Percentiles rank a stretch among this genome's conserved stretches.
Conservation (phyloP, 1,140 invertebrate genomes). For the Colletes gigas region DNA sequence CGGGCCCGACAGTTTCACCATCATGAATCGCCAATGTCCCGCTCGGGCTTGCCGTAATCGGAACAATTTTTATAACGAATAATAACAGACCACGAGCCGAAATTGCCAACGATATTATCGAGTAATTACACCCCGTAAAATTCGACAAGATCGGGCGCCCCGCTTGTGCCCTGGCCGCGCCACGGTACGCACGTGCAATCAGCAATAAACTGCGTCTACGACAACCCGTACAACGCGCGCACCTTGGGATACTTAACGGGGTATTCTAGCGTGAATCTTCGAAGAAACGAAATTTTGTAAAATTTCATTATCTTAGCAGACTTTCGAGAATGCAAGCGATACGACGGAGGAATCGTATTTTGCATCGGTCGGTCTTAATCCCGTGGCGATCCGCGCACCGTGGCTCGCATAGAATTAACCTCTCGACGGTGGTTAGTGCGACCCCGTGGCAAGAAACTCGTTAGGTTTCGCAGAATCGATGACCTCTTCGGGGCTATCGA, state of each 20-base stretch:
- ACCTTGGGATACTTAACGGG: too few species aligned
- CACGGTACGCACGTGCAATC: not conserved
- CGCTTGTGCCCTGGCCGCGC: too few species aligned
- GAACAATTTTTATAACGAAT: slow-evolving; percentile 4
- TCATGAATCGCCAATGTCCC: too few species aligned
- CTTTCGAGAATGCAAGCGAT: too few species aligned
- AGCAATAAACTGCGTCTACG: too few species aligned
- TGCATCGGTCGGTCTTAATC: not conserved
- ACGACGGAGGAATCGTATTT: not conserved
- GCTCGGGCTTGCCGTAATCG: too few species aligned
- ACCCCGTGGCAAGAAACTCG: slow-evolving; percentile 6
- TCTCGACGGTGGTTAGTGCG: not conserved
- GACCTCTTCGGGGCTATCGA: slow-evolving; percentile 12
- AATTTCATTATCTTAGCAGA: too few species aligned
- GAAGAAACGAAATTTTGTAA: too few species aligned
- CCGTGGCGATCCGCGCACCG: not conserved
- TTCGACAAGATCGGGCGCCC: not conserved
- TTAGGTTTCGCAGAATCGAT: slow-evolving; percentile 22
- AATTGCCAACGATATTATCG: not conserved
- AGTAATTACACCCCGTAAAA: slow-evolving; percentile 2
- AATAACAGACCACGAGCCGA: not conserved
- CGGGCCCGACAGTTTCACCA: too few species aligned
- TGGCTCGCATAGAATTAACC: not conserved
- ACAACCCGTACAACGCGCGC: too few species aligned
- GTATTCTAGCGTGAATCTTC: too few species aligned